phyloP scores from a whole-genome alignment of 1,140 invertebrate genomes.

The Apis cerana region DNA sequence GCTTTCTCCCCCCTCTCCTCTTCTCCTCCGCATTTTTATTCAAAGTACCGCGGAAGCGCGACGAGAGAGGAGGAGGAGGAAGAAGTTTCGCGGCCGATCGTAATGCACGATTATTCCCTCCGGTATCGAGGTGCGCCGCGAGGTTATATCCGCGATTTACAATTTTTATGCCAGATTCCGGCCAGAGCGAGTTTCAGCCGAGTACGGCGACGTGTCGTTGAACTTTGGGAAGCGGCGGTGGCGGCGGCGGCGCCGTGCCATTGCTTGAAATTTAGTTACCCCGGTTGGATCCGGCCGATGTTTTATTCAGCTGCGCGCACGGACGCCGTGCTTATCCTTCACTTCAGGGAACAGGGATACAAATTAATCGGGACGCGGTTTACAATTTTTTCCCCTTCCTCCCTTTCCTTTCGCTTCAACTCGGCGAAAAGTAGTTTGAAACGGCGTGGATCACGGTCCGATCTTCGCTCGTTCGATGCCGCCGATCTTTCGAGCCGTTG shows the following conservation, averaged over 20 bases:
- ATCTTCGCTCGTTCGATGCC: conserved; percentile 18
- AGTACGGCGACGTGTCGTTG: conserved; percentile 46
- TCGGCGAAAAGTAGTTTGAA: conserved; percentile 31
- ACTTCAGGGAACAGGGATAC: conserved; percentile 21
- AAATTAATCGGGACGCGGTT: conserved; percentile 45
- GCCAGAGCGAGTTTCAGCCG: conserved; percentile 2
- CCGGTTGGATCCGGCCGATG: conserved; percentile 34
- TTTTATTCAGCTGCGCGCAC: conserved; percentile 44
- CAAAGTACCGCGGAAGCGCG: neutral
- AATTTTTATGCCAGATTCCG: conserved; percentile 56
- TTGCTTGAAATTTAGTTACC: conserved; percentile 53
- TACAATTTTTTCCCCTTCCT: conserved; percentile 45
- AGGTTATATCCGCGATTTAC: conserved; percentile 55
- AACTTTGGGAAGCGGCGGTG: conserved; percentile 53
- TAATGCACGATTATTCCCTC: conserved; percentile 67
- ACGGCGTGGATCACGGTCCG: conserved; percentile 11
- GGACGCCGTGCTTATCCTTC: conserved; percentile 8
- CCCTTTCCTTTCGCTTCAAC: neutral
- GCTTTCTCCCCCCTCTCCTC: neutral
- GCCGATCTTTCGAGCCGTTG: neutral
- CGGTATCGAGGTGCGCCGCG: conserved; percentile 32
- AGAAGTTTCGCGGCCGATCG: conserved; percentile 66
- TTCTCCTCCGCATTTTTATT: conserved; percentile 18
- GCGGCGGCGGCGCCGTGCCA: conserved; percentile 19
- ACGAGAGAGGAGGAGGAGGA: too few relatives aligned